Evolutionary conservation across 2,113 vertebrate species (phyloP).

Genomic region (Rhizomys pruinosus): DNA sequence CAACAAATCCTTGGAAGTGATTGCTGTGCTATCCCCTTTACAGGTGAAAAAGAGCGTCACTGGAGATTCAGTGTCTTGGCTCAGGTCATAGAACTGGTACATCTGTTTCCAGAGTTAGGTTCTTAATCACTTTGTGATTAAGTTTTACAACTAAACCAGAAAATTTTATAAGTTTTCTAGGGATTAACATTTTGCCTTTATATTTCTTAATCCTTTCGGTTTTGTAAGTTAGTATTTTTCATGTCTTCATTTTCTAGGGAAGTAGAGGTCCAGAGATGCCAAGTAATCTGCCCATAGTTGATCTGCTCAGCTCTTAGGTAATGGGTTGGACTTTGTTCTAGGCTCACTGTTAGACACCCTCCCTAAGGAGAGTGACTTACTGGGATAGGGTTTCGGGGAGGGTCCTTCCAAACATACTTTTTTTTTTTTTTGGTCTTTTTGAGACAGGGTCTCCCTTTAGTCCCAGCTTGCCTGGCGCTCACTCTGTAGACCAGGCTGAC

Average conservation of each 20-base stretch:
- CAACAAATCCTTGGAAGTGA: background rate
- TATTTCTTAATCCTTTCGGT: background rate
- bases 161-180: background rate
- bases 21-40: background rate
- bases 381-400: rapidly evolving
- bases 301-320: background rate
- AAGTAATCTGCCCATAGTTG: background rate
- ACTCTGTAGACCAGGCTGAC: too few species aligned
- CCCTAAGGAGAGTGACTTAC: background rate
- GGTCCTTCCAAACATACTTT: background rate
- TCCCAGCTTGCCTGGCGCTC: too few species aligned
- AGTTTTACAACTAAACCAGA: background rate
- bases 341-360: background rate
- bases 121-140: background rate
- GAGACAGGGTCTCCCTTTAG: too few species aligned
- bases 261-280: background rate
- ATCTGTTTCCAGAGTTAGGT: background rate
- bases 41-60: background rate
- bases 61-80: background rate
- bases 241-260: background rate
- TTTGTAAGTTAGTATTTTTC: background rate
- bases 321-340: background rate
- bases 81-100: background rate
- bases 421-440: too few species aligned
- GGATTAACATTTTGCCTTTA: background rate